A percentile compares a stretch with the other conserved stretches of the same genome.
phyloP scores from a whole-genome alignment of 2,113 vertebrate species.

The Sylvilagus bachmani region DNA sequence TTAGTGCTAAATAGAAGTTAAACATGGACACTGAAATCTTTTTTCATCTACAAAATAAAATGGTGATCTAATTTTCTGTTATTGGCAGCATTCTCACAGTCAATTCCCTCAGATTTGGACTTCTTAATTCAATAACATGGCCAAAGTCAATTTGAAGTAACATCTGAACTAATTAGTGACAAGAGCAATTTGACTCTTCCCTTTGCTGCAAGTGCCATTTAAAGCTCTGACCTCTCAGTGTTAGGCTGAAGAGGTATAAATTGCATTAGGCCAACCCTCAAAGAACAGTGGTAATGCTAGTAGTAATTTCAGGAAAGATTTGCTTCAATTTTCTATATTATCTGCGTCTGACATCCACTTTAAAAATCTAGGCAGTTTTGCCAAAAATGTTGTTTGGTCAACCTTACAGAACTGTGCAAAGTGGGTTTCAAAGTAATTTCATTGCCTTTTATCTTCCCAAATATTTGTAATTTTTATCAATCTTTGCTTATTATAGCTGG shows the following conservation, averaged over 20 bases:
- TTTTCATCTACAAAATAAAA: neutral
- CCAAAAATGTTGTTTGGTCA: slow-evolving; percentile 56
- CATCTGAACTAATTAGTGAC: slow-evolving; percentile 74
- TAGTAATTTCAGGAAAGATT: slow-evolving; percentile 68
- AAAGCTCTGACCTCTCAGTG: slow-evolving; percentile 24
- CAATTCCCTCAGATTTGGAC: slow-evolving; percentile 40
- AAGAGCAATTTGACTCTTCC: slow-evolving; percentile 63
- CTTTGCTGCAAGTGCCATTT: slow-evolving; percentile 46
- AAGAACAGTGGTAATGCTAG: slow-evolving; percentile 35
- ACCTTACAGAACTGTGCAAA: slow-evolving; percentile 18
- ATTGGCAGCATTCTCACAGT: neutral
- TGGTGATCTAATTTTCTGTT: slow-evolving; percentile 4
- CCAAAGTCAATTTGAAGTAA: slow-evolving; percentile 69
- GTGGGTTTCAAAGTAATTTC: slow-evolving; percentile 66
- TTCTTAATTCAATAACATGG: slow-evolving; percentile 53
- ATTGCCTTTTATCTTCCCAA: slow-evolving; percentile 76
- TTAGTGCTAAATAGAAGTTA: neutral
- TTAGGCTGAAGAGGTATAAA: slow-evolving; percentile 29
- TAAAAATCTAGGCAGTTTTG: slow-evolving; percentile 66
- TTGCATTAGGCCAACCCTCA: slow-evolving; percentile 36
- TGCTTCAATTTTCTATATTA: slow-evolving; percentile 69
- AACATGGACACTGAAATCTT: neutral
- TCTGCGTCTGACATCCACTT: slow-evolving; percentile 65
- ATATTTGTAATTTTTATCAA: slow-evolving; percentile 75
- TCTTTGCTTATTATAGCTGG: slow-evolving; percentile 57